Conservation (phyloP, 2,888 invertebrate genomes). For the Calephelis perditalis region DNA sequence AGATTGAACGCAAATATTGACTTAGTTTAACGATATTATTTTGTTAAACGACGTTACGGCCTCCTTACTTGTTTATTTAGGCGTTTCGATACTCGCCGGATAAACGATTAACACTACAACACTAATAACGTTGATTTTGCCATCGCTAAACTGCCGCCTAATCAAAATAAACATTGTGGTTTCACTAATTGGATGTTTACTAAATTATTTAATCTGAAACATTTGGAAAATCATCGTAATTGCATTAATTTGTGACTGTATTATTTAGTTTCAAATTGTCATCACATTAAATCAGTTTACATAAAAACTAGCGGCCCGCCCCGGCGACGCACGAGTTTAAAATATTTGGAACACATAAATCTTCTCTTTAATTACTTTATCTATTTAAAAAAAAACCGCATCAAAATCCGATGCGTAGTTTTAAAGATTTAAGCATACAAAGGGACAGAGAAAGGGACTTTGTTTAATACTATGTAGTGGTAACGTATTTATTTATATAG, state of each 20-base stretch:
- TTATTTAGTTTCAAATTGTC: background rate
- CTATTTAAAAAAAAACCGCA: no score
- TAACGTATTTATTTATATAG: no score
- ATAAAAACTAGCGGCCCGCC: no score
- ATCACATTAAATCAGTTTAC: background rate
- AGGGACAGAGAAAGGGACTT: no score
- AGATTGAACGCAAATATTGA: background rate
- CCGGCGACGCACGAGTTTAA: no score
- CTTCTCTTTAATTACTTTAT: no score
- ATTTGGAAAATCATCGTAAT: slow-evolving; percentile 6
- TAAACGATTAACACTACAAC: background rate
- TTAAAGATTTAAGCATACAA: no score
- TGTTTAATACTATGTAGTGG: no score
- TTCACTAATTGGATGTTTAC: slow-evolving; percentile 1
- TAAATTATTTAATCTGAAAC: background rate
- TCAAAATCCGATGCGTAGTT: no score
- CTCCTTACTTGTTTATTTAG: slow-evolving; percentile 3
- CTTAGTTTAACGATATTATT: slow-evolving; percentile 9
- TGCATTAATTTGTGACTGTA: background rate
- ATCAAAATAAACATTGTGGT: background rate
- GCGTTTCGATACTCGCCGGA: background rate
- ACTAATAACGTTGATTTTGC: background rate
- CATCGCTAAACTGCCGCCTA: slow-evolving; percentile 9
- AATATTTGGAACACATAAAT: no score
- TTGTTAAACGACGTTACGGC: background rate